Conservation (phyloP, 2,888 invertebrate species). For the Synergus itoensis region DNA sequence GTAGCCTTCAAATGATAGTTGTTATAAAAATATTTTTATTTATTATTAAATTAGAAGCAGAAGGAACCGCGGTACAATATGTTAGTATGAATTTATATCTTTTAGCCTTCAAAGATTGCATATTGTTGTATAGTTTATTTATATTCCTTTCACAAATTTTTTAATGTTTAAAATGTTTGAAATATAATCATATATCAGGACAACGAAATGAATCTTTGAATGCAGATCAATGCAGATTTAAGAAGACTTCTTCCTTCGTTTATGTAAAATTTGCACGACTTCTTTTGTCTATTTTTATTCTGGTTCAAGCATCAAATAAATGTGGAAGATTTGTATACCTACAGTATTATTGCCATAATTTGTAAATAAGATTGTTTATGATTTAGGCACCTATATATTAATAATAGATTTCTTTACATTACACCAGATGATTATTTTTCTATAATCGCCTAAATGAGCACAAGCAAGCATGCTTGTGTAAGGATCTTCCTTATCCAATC, state of each 20-base stretch:
- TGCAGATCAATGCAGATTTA: not conserved
- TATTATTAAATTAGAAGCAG: slow-evolving; percentile 57
- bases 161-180: too few species aligned
- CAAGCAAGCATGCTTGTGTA: too few species aligned
- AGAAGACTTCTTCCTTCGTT: not conserved
- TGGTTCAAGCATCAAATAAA: slow-evolving; percentile 2
- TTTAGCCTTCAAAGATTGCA: slow-evolving; percentile 42
- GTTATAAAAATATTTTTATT: not conserved
- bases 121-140: not conserved
- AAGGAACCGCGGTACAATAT: slow-evolving; percentile 66
- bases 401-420: slow-evolving; percentile 7
- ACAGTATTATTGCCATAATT: not conserved
- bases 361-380: slow-evolving; percentile 7
- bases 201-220: not conserved
- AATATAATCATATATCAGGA: not conserved
- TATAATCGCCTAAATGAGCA: not conserved
- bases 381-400: not conserved
- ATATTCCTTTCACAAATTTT: not conserved
- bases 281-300: not conserved
- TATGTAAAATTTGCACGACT: not conserved
- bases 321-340: slow-evolving; percentile 8
- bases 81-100: slow-evolving; percentile 59
- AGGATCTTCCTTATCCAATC: not conserved
- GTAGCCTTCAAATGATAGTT: not conserved
- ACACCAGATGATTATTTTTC: not conserved